Conservation (phyloP, 1,140 invertebrate species). For the Paraescarpia echinospica region DNA sequence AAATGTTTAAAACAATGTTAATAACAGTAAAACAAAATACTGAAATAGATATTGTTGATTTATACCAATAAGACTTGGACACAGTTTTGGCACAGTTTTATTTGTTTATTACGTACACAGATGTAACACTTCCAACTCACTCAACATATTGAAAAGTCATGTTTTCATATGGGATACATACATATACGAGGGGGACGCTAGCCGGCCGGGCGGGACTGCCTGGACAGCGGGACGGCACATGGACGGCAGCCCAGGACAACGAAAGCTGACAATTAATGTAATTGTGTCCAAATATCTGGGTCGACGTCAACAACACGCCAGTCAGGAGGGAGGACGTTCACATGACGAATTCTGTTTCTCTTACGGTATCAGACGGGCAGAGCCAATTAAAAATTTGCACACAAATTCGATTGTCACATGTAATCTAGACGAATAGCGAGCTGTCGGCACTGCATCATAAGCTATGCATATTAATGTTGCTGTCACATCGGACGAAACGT, state of each 20-base stretch:
- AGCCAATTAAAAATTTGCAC: slow-evolving; percentile 1
- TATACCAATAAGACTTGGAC: too few relatives aligned
- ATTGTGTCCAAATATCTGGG: neutral
- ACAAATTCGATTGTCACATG: slow-evolving; percentile 1
- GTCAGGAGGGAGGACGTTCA: neutral
- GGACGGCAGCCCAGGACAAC: neutral
- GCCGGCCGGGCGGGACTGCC: too few relatives aligned
- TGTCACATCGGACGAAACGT: neutral
- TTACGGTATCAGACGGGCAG: neutral
- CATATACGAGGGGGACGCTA: too few relatives aligned
- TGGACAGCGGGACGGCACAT: neutral
- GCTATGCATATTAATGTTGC: neutral
- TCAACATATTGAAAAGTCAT: too few relatives aligned
- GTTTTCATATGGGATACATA: too few relatives aligned
- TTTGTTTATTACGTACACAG: too few relatives aligned
- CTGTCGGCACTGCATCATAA: neutral
- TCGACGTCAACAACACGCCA: neutral
- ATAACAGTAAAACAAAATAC: too few relatives aligned
- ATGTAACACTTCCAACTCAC: too few relatives aligned
- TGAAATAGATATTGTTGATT: too few relatives aligned
- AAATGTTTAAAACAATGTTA: too few relatives aligned
- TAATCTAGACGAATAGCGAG: neutral
- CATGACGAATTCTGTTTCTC: neutral
- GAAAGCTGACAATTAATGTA: neutral
- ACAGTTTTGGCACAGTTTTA: too few relatives aligned